Evolutionary conservation across 23 tunicate genomes (phyloP), one percentile per base, ranked within the genome.

Genomic region (Trididemnum nubilum): DNA sequence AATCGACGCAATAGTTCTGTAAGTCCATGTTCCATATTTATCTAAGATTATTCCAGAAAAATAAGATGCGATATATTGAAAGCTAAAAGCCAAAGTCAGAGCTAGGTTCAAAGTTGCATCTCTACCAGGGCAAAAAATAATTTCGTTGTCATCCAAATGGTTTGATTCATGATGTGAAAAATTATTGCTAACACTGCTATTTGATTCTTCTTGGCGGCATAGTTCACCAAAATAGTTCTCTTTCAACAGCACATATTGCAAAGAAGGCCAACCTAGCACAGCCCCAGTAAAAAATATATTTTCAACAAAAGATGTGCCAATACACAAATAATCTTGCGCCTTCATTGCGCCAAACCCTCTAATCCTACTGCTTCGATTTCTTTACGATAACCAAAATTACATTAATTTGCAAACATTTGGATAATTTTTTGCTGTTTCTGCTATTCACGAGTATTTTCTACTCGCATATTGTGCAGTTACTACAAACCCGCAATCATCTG

Each of bases 251-350:
- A 73, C 78, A 40, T 73, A 73, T 24, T 73, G 78, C 30, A 73
- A 39, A n/a, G 78, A 73, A 37, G 78, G 78, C 78, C 78, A 73
- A 2, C 78, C 78, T 30, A 73, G 25, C 2, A 73, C 29, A 37
- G 32, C 33, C 18, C 78, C 78, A 9, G 78, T 12, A 38, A 73
- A 73, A 23, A 73, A 40, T 22, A 73, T 3, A 39, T 73, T 73
- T 24, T 73, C 78, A 4, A 73, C 27, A 22, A 73, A 40, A 7
- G 58, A n/a, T 2, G 28, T 73, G 28, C 25, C 58, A 3, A 73
- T 73, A 23, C 58, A 21, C 12, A 73, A 73, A 7, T 18, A 4
- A 39, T 73, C 33, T 38, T 73, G 78, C 5, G 31, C 5, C 24
- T 39, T 38, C 78, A 73, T 73, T n/a, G n/a, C n/a, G n/a, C n/a